Percentiles rank a stretch among this genome's conserved stretches.
phyloP scores from a whole-genome alignment of 1,140 invertebrate species.

The Mactra quadrangularis region DNA sequence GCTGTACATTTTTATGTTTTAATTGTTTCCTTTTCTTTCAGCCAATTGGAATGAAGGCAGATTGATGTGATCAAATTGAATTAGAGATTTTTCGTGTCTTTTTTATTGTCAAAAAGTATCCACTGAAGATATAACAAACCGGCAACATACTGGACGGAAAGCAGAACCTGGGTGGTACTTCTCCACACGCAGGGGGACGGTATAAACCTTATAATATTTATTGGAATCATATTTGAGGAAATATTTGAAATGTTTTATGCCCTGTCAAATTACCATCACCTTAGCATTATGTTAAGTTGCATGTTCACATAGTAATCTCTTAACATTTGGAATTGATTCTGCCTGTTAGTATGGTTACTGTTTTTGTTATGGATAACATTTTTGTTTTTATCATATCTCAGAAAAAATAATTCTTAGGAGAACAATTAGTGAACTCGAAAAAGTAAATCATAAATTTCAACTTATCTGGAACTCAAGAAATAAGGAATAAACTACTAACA shows the following conservation, averaged over 20 bases:
- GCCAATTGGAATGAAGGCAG: slow-evolving; percentile 2
- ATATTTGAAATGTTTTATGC: too few species aligned
- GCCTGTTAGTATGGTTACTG: too few species aligned
- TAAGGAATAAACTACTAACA: too few species aligned
- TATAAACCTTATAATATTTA: slow-evolving; percentile 83
- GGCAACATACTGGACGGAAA: slow-evolving; percentile 91
- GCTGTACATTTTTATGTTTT: slow-evolving; percentile 29
- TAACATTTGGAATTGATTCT: slow-evolving; percentile 1
- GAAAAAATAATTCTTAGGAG: too few species aligned
- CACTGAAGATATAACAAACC: slow-evolving; percentile 65
- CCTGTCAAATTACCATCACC: too few species aligned
- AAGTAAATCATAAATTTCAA: too few species aligned
- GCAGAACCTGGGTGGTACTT: slow-evolving; percentile 98
- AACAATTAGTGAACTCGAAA: too few species aligned
- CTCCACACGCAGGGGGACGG: slow-evolving; percentile 98
- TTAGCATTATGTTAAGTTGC: too few species aligned
- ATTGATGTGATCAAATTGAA: slow-evolving; percentile 48
- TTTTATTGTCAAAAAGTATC: slow-evolving; percentile 37
- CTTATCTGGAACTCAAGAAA: too few species aligned
- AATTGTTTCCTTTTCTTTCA: neutral
- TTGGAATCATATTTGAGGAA: neutral
- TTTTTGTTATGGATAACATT: too few species aligned
- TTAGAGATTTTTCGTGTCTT: slow-evolving; percentile 28
- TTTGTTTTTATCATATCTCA: too few species aligned
- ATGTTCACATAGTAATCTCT: too few species aligned